Evolutionary conservation across 2,113 vertebrate genomes (phyloP).

Genomic region (Gambusia affinis): DNA sequence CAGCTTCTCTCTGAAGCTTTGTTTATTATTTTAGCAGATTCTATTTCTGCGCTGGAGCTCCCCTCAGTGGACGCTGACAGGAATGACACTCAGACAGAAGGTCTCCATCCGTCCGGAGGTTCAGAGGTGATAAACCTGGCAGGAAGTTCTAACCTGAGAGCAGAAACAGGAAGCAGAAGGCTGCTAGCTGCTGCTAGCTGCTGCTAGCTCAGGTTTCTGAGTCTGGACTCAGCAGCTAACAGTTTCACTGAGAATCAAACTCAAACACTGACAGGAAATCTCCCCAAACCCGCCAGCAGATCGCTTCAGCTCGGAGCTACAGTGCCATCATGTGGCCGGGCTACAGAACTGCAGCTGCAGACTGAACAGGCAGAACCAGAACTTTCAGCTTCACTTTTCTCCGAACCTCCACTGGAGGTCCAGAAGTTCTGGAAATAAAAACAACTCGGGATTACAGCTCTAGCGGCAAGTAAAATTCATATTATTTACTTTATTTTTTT

Average conservation of each 20-base stretch:
- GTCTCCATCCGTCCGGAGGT: too few species aligned
- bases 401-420: too few species aligned
- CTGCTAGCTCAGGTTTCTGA: neutral
- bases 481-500: too few species aligned
- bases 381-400: too few species aligned
- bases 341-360: slow-evolving; percentile 7
- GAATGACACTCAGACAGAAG: neutral
- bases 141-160: neutral
- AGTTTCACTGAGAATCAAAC: neutral
- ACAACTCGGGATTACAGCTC: too few species aligned
- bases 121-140: neutral
- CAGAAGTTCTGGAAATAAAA: too few species aligned
- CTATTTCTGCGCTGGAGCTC: slow-evolving; percentile 43
- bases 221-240: neutral
- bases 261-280: neutral
- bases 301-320: neutral
- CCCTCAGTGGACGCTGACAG: slow-evolving; percentile 35
- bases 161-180: neutral
- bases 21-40: neutral
- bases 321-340: slow-evolving; percentile 44
- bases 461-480: too few species aligned
- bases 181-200: too few species aligned
- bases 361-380: neutral
- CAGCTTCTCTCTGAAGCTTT: neutral
- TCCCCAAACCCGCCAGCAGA: neutral